These are phyloP conservation scores for Oncopodura yosiiana DNA, from an alignment of 1,140 invertebrate species.

Conservation along the genomic window DNA sequence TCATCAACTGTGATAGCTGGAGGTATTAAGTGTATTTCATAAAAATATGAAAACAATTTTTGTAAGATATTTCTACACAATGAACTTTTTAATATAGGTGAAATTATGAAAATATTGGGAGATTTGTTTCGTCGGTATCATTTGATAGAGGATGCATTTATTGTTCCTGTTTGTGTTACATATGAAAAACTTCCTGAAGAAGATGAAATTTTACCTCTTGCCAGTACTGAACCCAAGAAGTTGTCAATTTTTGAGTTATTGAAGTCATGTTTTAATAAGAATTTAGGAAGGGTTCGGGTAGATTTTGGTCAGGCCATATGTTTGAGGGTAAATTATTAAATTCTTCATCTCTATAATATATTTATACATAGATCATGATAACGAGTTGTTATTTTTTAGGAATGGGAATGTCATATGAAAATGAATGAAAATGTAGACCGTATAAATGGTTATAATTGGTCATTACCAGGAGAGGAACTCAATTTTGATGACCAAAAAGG, in stretches of 20 bases:
- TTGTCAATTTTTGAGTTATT: neutral
- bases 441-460: neutral
- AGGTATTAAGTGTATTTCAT: conserved; percentile 1
- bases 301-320: conserved; percentile 21
- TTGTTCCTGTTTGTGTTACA: conserved; percentile 14
- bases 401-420: no score
- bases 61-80: neutral
- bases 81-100: conserved; percentile 9
- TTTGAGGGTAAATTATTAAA: conserved; percentile 8
- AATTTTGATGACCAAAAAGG: neutral
- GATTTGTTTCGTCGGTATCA: neutral
- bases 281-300: conserved; percentile 4
- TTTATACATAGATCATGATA: no score
- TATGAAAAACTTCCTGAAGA: conserved; percentile 23
- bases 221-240: neutral
- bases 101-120: conserved; percentile 4
- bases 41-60: neutral
- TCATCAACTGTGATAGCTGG: conserved; percentile 1
- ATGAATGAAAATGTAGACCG: no score
- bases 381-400: no score
- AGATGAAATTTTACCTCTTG: neutral
- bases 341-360: no score
- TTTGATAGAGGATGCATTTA: conserved; percentile 18
- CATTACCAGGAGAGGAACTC: neutral
- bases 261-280: neutral